Base-by-base conservation (phyloP, 2,113 vertebrate genomes). In the Bubo bubo region DNA sequence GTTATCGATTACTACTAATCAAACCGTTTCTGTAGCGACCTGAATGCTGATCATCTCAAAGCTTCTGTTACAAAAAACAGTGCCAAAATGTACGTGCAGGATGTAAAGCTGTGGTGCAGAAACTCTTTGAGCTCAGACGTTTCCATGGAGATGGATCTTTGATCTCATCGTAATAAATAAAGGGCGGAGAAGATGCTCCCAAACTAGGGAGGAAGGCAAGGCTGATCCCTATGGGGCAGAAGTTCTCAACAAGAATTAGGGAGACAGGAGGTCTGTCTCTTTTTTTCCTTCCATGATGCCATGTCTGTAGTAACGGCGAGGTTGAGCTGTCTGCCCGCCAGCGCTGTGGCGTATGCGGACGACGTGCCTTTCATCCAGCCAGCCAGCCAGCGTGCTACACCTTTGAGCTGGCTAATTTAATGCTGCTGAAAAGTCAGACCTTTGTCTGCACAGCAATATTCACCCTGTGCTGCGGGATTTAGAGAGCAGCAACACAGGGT, bases 131-230 rank as follows among this genome's bases (percentile, higher is more conserved):
- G 95, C 97, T 93, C 96, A 86, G 95, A 60, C 1, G 98, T 98
- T 98, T 97, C 98, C 97, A 98, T 98, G 97, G 97, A 71, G 95
- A 98, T 96, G 74, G 62, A 58, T 95, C 96, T 98, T 97, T 95
- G 97, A 97, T 97, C 94, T 95, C 16, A 1, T 80, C 34, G 74
- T 77, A 92, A 90, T 86, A 93, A 96, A 96, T 30, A 76, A 95
- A 94, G 82, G 79, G 93, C 0, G 12, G 93, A 71, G 92, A 97
- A 97, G 96, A 96, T 68, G 55, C 94, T 95, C 92, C 85, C 75
- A 87, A 95, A 35, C 37, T 75, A 55, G 63, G 49, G 87, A 88
- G 45, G 76, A 86, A 79, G 75, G 89, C 83, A 12, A 55, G 26
- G 56, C 81, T 72, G 71, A 94, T 93, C 74, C 86, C 90, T 91